These are phyloP conservation scores for Lagocephalus sceleratus DNA, from an alignment of 2,797 vertebrate species.

Conservation along the genomic window DNA sequence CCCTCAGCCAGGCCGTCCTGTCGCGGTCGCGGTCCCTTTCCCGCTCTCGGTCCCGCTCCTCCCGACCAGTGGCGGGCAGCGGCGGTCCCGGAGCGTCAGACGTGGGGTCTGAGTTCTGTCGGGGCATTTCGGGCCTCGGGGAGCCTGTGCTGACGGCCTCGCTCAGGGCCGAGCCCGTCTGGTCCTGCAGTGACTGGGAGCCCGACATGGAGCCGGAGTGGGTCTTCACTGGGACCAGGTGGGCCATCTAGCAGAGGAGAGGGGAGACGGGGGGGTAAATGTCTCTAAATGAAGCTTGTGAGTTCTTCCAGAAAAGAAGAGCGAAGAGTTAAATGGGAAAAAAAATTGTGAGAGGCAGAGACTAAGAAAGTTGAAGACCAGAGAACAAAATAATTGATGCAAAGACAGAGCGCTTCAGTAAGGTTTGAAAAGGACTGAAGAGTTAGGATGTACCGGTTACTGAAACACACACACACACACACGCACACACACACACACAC, in stretches of 20 bases:
- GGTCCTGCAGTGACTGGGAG: conserved; percentile 93
- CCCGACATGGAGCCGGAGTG: conserved; percentile 87
- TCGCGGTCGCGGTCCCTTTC: conserved; percentile 71
- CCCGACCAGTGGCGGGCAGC: conserved; percentile 67
- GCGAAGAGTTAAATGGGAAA: neutral
- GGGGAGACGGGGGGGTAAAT: neutral
- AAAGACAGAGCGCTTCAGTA: neutral
- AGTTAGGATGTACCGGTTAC: neutral
- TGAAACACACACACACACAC: neutral
- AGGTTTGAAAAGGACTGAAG: neutral
- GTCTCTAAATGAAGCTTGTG: neutral
- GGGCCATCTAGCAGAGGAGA: conserved; percentile 77
- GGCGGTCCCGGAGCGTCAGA: conserved; percentile 88
- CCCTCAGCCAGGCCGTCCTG: conserved; percentile 66
- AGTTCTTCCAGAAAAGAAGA: neutral
- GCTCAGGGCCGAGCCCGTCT: conserved; percentile 85
- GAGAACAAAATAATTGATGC: no score
- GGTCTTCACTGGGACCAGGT: conserved; percentile 92
- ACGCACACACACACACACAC: conserved; percentile 49
- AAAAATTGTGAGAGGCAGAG: neutral
- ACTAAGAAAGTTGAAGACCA: no score
- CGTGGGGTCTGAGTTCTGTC: conserved; percentile 95
- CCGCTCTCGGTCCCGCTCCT: conserved; percentile 84
- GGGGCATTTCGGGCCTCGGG: conserved; percentile 89
- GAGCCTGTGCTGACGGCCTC: conserved; percentile 76